Percentiles rank a stretch among this genome's conserved stretches.
These are phyloP conservation scores for Typhlichthys subterraneus DNA, from an alignment of 2,797 vertebrate genomes.

Conservation along the genomic window DNA sequence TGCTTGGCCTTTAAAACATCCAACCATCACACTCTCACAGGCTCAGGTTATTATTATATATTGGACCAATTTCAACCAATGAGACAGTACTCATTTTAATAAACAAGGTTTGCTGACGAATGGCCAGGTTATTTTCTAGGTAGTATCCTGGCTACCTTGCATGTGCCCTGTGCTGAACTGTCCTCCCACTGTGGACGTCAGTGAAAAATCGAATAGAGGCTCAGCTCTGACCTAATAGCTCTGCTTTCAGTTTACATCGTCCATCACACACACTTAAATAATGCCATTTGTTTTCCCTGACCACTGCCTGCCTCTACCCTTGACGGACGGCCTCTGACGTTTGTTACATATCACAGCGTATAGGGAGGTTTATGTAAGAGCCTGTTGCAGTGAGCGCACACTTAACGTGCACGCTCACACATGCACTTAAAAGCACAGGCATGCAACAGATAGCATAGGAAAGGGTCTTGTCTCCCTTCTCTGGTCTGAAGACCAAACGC, in stretches of 20 bases:
- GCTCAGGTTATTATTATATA: no score
- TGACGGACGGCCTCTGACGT: slow-evolving; percentile 60
- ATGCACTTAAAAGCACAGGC: slow-evolving; percentile 26
- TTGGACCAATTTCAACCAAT: no score
- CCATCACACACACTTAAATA: slow-evolving; percentile 63
- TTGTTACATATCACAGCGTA: slow-evolving; percentile 20
- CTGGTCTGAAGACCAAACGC: slow-evolving; percentile 16
- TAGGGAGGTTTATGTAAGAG: slow-evolving; percentile 28
- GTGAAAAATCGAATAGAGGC: slow-evolving; percentile 32
- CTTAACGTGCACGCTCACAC: slow-evolving; percentile 25
- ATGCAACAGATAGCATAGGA: slow-evolving; percentile 19
- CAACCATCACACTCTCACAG: no score
- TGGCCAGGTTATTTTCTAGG: slow-evolving; percentile 29
- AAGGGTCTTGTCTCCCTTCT: slow-evolving; percentile 14
- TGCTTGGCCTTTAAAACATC: no score
- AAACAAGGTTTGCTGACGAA: no score
- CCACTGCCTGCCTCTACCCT: slow-evolving; percentile 40
- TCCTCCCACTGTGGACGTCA: slow-evolving; percentile 23
- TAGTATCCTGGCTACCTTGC: slow-evolving; percentile 11
- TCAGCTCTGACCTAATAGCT: slow-evolving; percentile 45
- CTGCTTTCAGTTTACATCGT: slow-evolving; percentile 61
- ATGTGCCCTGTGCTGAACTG: slow-evolving; percentile 15
- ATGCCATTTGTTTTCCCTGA: slow-evolving; percentile 57
- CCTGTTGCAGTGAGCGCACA: no score
- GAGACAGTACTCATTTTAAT: no score